Evolutionary conservation across 2,888 invertebrate species (phyloP).

Genomic region (Acrocyrtus sp.): DNA sequence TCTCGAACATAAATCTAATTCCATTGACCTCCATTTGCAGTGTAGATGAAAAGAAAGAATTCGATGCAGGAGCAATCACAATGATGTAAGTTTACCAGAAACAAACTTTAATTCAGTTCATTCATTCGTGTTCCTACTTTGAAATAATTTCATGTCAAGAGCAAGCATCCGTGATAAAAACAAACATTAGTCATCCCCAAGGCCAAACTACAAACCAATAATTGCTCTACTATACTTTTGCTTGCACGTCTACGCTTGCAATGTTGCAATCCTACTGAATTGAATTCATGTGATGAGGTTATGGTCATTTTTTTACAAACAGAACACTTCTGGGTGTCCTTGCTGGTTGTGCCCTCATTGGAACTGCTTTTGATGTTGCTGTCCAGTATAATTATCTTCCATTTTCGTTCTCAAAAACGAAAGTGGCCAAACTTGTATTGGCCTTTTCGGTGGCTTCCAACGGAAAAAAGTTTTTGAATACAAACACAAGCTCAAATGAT

Average conservation of each 20-base stretch:
- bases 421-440: conserved; percentile 37
- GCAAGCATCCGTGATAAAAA: no score
- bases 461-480: conserved; percentile 67
- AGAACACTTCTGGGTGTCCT: conserved; percentile 40
- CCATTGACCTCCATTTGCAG: conserved; percentile 31
- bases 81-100: conserved; percentile 47
- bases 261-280: no score
- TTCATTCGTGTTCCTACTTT: no score
- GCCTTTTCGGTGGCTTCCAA: conserved; percentile 71
- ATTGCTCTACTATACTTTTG: no score
- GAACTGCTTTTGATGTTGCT: conserved; percentile 27
- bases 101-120: no score
- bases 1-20: conserved; percentile 21
- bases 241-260: no score
- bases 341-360: conserved; percentile 15
- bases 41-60: conserved; percentile 19
- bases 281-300: no score
- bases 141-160: no score
- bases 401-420: neutral
- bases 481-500: conserved; percentile 64
- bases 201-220: no score
- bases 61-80: conserved; percentile 39
- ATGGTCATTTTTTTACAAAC: neutral
- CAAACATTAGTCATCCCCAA: neutral
- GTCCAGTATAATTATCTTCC: neutral